Conservation (phyloP, 2,113 vertebrate genomes). For the Oxyruncus cristatus region DNA sequence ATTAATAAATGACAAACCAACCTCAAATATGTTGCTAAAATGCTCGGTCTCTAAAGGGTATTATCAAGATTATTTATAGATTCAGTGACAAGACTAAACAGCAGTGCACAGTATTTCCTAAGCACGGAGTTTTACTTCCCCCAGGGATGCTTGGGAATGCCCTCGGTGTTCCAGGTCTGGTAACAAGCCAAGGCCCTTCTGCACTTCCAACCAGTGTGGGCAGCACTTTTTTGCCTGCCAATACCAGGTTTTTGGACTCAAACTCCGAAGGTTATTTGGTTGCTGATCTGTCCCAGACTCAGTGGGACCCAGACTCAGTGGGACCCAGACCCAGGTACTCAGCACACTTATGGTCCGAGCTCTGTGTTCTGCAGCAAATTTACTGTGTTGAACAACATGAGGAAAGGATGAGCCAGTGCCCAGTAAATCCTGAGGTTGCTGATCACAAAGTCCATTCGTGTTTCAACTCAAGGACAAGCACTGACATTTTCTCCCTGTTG, state of each 20-base stretch:
- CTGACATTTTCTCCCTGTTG: neutral
- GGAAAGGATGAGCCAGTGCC: neutral
- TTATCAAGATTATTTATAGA: neutral
- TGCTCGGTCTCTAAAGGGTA: neutral
- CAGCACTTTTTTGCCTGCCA: neutral
- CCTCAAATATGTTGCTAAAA: neutral
- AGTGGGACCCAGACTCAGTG: neutral
- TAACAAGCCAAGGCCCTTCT: neutral
- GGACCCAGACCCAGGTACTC: neutral
- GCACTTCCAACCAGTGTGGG: neutral
- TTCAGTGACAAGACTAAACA: neutral
- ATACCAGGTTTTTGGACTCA: neutral
- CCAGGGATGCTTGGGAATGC: fast-evolving
- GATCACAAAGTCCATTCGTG: neutral
- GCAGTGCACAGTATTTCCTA: neutral
- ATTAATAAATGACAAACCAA: neutral
- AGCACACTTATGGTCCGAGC: neutral
- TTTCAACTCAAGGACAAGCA: neutral
- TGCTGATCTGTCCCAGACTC: neutral
- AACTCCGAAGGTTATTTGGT: neutral
- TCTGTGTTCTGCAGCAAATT: neutral
- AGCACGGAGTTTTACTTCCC: neutral
- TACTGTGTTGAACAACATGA: neutral
- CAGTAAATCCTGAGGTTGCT: neutral
- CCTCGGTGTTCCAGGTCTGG: neutral